Conservation (phyloP, 2,797 vertebrate genomes). For the Vipera latastei region DNA sequence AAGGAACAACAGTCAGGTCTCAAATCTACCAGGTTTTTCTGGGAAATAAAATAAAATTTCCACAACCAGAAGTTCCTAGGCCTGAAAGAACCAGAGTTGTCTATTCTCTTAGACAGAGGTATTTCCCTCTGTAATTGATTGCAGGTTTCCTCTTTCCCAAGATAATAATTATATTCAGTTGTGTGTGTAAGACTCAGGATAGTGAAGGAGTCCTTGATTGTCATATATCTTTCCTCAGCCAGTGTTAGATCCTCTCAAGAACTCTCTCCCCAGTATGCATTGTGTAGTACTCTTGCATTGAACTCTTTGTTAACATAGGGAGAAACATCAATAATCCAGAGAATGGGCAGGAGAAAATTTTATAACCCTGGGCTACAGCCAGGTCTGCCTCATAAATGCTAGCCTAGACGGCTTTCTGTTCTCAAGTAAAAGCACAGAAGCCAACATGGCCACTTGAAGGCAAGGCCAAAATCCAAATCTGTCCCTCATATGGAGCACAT, state of each 20-base stretch:
- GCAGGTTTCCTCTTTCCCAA: not conserved
- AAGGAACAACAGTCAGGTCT: not conserved
- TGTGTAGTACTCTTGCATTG: not conserved
- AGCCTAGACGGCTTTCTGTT: not conserved
- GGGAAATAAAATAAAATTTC: not conserved
- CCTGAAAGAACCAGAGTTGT: not conserved
- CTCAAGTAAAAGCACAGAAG: not conserved
- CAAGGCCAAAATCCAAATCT: not conserved
- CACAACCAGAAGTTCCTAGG: not conserved
- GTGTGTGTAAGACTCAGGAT: not conserved
- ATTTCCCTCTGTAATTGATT: not conserved
- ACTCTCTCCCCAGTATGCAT: not conserved
- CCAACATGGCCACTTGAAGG: not conserved
- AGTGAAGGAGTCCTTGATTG: not conserved
- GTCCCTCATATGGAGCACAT: not conserved
- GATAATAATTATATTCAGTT: not conserved
- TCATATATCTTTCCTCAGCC: not conserved
- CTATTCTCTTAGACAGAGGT: not conserved
- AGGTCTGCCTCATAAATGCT: not conserved
- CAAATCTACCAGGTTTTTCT: not conserved
- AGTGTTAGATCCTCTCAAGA: not conserved
- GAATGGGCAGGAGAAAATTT: not conserved
- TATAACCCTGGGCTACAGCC: not conserved
- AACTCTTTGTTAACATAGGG: not conserved
- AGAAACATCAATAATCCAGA: not conserved